These are phyloP conservation scores for Scaptomyza flava DNA, from an alignment of 2,888 invertebrate genomes.

Conservation along the genomic window DNA sequence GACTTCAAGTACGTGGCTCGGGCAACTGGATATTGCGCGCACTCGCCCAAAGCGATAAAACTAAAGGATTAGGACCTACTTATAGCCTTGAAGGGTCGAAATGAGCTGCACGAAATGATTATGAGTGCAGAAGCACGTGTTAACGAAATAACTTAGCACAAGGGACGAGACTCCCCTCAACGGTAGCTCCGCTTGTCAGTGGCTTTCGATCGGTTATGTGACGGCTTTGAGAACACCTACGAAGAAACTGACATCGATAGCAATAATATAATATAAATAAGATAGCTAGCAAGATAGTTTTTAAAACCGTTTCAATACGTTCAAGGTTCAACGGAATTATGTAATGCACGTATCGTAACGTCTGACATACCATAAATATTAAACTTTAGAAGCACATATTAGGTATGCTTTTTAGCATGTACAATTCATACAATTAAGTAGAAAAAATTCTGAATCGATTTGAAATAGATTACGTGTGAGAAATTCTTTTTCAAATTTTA, in stretches of 20 bases:
- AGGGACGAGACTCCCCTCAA: constrained; percentile 33
- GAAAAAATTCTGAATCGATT: too few species aligned
- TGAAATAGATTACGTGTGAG: too few species aligned
- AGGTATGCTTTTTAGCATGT: too few species aligned
- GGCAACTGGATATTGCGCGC: constrained; percentile 55
- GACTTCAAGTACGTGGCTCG: constrained; percentile 10
- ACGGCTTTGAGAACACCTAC: constrained; percentile 47
- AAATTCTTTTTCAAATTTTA: too few species aligned
- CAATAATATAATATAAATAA: neutral
- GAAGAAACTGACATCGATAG: constrained; percentile 23
- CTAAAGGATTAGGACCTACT: constrained; percentile 76
- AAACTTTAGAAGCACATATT: too few species aligned
- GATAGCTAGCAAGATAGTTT: too few species aligned
- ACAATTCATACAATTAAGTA: too few species aligned
- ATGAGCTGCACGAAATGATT: constrained; percentile 72
- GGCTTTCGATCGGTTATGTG: constrained; percentile 11
- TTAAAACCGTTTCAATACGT: too few species aligned
- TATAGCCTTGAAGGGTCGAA: constrained; percentile 52
- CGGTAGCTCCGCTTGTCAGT: constrained; percentile 71
- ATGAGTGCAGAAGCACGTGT: constrained; percentile 72
- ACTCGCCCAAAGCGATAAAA: constrained; percentile 70
- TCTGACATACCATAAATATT: too few species aligned
- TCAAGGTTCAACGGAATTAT: too few species aligned
- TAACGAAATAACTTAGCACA: constrained; percentile 50
- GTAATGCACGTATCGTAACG: too few species aligned